Evolutionary conservation across 1,140 invertebrate species (phyloP), one percentile per base, ranked within the genome.

Genomic region (Helicorthomorpha holstii): DNA sequence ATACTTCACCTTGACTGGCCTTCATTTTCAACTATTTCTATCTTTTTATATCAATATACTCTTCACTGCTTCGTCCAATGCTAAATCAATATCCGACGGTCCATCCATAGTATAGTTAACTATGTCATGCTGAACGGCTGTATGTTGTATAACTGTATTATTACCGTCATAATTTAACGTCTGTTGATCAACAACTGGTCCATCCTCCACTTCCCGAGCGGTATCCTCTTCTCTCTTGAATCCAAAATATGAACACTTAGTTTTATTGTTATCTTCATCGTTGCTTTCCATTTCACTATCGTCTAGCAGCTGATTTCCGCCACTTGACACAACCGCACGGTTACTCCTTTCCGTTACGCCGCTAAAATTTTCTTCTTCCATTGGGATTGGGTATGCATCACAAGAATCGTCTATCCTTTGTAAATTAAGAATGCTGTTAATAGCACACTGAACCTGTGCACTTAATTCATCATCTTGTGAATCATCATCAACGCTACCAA

Each of bases 371-470:
- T 23, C 24, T 41, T 24, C 21, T 23, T 7, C 46, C 43, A 44
- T 48, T 49, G 23, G 24, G 22, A 7, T 29, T 10, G n/a, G 7
- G 26, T 27, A 23, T n/a, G 27, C n/a, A 26, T 49, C 52, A n/a
- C 1, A 16, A 19, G 25, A 23, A 26, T 66, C 55, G 25, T 69
- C 69, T 43, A 63, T 58, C 52, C 73, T 70, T 59, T 82, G 80
- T 53, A 83, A 64, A 65, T 81, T 83, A 25, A 83, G 67, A 58
- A 84, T 83, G 59, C 79, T 81, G 59, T 83, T 80, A 51, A 83
- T 83, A 47, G 82, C 81, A 55, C 77, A 80, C 63, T 83, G 80
- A 38, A 83, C 80, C 61, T 84, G 82, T 10, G 80, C 78, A 52
- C 78, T 80, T 43, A 83, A 80, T 54, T 52, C 51, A 14, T 52